A percentile compares a stretch with the other conserved stretches of the same genome.
phyloP scores from a whole-genome alignment of 2,888 invertebrate species.

The Parochlus steinenii region DNA sequence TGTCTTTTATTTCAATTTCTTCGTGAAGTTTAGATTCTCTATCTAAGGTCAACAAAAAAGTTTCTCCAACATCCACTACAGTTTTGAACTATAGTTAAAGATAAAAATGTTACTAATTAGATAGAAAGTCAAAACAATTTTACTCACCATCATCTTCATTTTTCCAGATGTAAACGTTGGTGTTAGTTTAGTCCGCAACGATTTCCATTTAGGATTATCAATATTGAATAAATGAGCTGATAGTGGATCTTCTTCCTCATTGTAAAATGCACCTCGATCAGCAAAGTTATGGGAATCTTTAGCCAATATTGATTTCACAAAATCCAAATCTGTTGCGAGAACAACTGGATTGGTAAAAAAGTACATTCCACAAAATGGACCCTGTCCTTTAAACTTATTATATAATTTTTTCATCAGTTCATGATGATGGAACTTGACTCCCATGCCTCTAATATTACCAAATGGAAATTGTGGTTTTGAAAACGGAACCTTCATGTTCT shows the following conservation, averaged over 20 bases:
- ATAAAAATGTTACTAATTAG: too few relatives aligned
- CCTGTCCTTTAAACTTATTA: conserved; percentile 17
- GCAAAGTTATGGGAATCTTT: conserved; percentile 1
- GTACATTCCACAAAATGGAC: conserved; percentile 25
- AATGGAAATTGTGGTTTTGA: conserved; percentile 17
- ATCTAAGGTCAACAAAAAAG: conserved; percentile 12
- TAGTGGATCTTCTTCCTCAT: conserved; percentile 10
- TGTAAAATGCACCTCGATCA: conserved; percentile 9
- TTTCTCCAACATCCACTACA: conserved; percentile 18
- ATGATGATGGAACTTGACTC: conserved; percentile 1
- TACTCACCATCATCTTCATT: conserved; percentile 18
- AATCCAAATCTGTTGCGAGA: conserved; percentile 23
- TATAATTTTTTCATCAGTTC: conserved; percentile 17
- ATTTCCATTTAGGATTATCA: conserved; percentile 15
- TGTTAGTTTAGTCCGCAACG: conserved; percentile 14
- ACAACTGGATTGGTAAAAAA: conserved; percentile 21
- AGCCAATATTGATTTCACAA: not conserved
- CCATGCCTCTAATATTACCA: conserved; percentile 18
- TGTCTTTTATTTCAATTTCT: conserved; percentile 14
- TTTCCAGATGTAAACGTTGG: conserved; percentile 17
- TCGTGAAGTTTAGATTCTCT: conserved; percentile 4
- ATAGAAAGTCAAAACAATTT: conserved; percentile 13
- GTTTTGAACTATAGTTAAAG: too few relatives aligned
- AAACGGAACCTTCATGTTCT: conserved; percentile 16
- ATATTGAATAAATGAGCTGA: conserved; percentile 14